Percentiles rank a stretch among this genome's conserved stretches.
Evolutionary conservation across 2,113 vertebrate species (phyloP).

Genomic region (Tachysurus vachellii): DNA sequence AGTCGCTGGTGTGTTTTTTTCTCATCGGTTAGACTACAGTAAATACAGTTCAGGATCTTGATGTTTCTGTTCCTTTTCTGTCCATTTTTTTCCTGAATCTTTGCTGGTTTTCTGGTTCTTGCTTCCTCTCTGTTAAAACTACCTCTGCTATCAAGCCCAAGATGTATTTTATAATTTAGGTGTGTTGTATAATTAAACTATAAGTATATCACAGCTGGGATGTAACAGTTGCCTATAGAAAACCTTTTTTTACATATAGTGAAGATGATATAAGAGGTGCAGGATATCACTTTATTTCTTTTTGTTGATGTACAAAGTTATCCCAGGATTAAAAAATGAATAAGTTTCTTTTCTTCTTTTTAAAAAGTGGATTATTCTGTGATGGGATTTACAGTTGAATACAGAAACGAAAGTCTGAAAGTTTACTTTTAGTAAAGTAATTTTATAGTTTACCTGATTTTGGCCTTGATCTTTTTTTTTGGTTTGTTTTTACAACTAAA

Average conservation of each 20-base stretch:
- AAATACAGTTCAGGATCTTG: not conserved
- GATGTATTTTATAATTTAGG: not conserved
- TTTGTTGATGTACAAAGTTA: not conserved
- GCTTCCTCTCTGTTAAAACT: too few species aligned
- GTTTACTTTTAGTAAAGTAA: too few species aligned
- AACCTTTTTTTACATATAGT: not conserved
- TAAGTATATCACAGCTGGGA: not conserved
- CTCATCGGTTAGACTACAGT: not conserved
- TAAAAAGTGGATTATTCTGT: not conserved
- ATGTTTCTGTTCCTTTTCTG: not conserved
- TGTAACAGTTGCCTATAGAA: not conserved
- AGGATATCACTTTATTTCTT: not conserved
- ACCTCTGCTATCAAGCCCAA: not conserved
- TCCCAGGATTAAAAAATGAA: not conserved
- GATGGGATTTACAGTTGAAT: not conserved
- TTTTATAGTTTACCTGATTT: too few species aligned
- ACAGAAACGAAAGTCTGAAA: too few species aligned
- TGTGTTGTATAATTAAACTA: not conserved
- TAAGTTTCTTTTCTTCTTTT: not conserved
- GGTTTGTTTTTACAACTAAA: too few species aligned
- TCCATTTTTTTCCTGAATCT: not conserved
- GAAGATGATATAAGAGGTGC: not conserved
- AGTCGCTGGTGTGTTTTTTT: not conserved
- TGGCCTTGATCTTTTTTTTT: too few species aligned
- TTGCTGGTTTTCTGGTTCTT: not conserved